Evolutionary conservation across 37 sponge, comb jelly and placozoan species (phyloP).

Genomic region (Theonella swinhoei): DNA sequence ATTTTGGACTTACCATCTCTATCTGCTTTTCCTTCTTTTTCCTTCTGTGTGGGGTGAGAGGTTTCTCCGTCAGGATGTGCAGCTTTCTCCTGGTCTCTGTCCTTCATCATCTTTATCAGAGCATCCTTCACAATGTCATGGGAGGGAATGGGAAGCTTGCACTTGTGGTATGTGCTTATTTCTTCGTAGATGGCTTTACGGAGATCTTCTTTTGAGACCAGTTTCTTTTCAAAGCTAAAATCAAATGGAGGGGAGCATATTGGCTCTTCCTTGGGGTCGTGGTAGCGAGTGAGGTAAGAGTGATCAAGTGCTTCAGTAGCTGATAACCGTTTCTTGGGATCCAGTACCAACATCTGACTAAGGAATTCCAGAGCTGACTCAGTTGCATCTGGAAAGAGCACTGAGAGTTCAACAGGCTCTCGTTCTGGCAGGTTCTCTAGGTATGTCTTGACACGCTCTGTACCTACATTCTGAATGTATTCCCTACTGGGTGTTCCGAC

Average conservation of each 20-base stretch:
- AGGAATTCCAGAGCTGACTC: conserved; percentile 71
- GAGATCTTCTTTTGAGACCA: conserved; percentile 67
- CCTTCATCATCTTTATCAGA: conserved; percentile 59
- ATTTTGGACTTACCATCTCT: conserved; percentile 22
- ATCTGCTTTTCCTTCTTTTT: conserved; percentile 4
- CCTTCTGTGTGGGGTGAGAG: not conserved
- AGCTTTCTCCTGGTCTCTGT: conserved; percentile 36
- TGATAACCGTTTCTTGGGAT: conserved; percentile 60
- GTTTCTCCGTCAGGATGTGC: conserved; percentile 4
- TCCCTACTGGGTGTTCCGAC: conserved; percentile 83
- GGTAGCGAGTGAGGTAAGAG: conserved; percentile 80
- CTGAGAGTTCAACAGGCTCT: conserved; percentile 54
- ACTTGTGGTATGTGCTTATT: conserved; percentile 84
- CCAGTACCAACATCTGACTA: conserved; percentile 67
- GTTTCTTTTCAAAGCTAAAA: conserved; percentile 86
- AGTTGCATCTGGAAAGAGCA: conserved; percentile 67
- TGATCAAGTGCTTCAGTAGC: conserved; percentile 73
- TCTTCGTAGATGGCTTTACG: conserved; percentile 70
- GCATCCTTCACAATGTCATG: conserved; percentile 53
- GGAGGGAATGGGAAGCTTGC: conserved; percentile 68
- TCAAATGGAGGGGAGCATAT: conserved; percentile 78
- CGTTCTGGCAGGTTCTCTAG: conserved; percentile 61
- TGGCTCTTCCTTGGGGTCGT: conserved; percentile 89
- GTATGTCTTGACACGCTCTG: conserved; percentile 82
- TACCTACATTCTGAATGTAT: conserved; percentile 64